Conservation (phyloP, 1,140 invertebrate species). For the Plectrocnemia conspersa region DNA sequence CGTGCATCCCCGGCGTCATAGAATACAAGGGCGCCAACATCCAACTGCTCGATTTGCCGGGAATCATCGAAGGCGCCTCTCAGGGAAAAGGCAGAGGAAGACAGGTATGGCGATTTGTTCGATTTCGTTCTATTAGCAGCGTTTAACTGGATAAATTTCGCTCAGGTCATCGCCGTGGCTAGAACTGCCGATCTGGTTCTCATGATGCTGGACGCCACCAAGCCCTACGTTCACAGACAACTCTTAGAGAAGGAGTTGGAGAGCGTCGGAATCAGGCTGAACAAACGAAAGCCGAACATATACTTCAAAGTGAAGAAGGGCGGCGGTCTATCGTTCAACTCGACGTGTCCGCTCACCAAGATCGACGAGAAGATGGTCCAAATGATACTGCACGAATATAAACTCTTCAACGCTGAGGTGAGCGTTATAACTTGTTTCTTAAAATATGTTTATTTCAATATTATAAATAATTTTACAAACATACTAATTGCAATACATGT, state of each 20-base stretch:
- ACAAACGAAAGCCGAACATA: constrained; percentile 92
- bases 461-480: too few species aligned
- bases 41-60: constrained; percentile 94
- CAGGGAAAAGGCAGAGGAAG: constrained; percentile 86
- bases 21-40: constrained; percentile 98
- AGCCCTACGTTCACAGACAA: constrained; percentile 89
- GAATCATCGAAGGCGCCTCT: constrained; percentile 95
- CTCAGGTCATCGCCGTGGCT: constrained; percentile 93
- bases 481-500: too few species aligned
- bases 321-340: constrained; percentile 98
- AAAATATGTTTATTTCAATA: too few species aligned
- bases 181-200: constrained; percentile 93
- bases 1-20: constrained; percentile 98
- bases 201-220: constrained; percentile 99
- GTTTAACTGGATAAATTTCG: too few species aligned
- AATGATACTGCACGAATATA: constrained; percentile 98
- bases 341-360: constrained; percentile 89
- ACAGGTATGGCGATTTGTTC: constrained; percentile 60
- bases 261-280: constrained; percentile 92
- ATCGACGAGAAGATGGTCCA: constrained; percentile 97
- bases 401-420: constrained; percentile 96
- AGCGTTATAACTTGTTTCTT: too few species aligned
- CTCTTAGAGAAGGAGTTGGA: constrained; percentile 92
- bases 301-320: constrained; percentile 98
- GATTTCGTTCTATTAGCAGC: constrained; percentile 38